phyloP scores from a whole-genome alignment of 2,113 vertebrate genomes.

The Mungos mungo region DNA sequence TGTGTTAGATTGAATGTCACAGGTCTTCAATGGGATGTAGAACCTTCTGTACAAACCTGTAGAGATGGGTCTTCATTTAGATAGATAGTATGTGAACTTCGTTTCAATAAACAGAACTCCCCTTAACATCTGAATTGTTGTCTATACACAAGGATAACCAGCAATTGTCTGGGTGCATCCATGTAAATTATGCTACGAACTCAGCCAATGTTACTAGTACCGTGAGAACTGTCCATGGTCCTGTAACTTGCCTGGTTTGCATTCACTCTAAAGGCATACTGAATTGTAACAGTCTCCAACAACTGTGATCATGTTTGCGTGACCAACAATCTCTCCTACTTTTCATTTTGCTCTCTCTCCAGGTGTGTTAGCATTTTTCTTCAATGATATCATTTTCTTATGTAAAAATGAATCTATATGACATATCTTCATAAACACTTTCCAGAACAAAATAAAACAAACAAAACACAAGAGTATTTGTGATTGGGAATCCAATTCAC shows the following conservation, averaged over 20 bases:
- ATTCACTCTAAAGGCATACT: neutral
- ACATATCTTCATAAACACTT: neutral
- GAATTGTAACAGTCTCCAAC: neutral
- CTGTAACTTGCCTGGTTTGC: neutral
- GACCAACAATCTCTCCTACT: neutral
- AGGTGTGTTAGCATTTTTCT: neutral
- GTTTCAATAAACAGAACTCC: neutral
- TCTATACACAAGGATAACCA: neutral
- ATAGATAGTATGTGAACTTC: neutral
- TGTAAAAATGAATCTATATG: neutral
- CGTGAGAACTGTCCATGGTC: constrained; percentile 45
- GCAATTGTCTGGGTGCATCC: neutral
- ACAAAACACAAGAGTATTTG: neutral
- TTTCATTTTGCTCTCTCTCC: neutral
- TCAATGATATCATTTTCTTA: neutral
- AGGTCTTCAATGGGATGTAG: neutral
- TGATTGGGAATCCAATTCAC: neutral
- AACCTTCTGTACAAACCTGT: neutral
- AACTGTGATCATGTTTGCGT: neutral
- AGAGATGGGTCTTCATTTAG: neutral
- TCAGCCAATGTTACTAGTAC: neutral
- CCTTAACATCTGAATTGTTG: neutral
- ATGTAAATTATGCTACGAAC: neutral
- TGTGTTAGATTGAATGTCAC: neutral
- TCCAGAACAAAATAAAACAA: neutral